These are phyloP conservation scores for Notarius quadriscutis DNA, from an alignment of 2,113 vertebrate genomes.

Conservation along the genomic window DNA sequence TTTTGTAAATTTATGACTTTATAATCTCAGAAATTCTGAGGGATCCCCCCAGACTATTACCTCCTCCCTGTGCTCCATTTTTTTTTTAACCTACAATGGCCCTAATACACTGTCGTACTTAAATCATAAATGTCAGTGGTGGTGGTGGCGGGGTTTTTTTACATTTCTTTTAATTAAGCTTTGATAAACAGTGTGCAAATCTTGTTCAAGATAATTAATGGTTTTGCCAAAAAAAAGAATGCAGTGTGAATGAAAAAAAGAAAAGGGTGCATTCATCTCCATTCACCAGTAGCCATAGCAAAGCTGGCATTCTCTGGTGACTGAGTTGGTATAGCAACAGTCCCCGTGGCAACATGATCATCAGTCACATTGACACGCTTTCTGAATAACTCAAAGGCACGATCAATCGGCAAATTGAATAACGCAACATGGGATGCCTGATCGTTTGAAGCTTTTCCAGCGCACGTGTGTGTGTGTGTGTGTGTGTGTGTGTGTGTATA, in stretches of 20 bases:
- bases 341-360: slow-evolving; percentile 42
- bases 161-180: neutral
- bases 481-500: neutral
- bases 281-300: slow-evolving; percentile 34
- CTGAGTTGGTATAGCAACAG: slow-evolving; percentile 46
- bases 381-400: slow-evolving; percentile 16
- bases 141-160: neutral
- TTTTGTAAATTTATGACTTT: too few relatives aligned
- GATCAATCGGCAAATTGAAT: slow-evolving; percentile 13
- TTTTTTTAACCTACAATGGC: too few relatives aligned
- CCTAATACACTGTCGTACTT: neutral
- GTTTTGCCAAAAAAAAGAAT: slow-evolving; percentile 12
- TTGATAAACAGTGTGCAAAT: neutral
- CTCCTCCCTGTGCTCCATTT: too few relatives aligned
- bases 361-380: slow-evolving; percentile 36
- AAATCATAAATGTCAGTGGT: neutral
- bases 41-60: too few relatives aligned
- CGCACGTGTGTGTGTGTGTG: neutral
- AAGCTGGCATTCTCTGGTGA: slow-evolving; percentile 34
- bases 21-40: too few relatives aligned
- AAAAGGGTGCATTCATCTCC: slow-evolving; percentile 34
- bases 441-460: neutral
- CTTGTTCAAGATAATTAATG: slow-evolving; percentile 23
- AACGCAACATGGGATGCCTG: neutral
- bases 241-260: slow-evolving; percentile 17